phyloP scores from a whole-genome alignment of 2,113 vertebrate species.

The Rana temporaria region DNA sequence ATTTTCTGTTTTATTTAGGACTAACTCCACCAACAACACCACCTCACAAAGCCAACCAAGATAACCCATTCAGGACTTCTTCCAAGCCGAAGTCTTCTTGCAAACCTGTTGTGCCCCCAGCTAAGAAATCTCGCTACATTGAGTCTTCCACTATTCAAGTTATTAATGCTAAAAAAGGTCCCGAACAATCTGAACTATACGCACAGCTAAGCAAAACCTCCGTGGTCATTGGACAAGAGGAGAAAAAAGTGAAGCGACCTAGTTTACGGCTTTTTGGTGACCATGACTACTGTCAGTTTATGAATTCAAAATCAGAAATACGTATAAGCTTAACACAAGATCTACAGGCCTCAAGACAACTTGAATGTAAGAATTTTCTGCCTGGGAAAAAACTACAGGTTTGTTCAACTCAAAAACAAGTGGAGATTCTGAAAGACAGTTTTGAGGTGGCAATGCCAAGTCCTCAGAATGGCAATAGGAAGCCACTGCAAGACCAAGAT shows the following conservation, averaged over 20 bases:
- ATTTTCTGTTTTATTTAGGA: slow-evolving; percentile 73
- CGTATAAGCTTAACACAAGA: slow-evolving; percentile 80
- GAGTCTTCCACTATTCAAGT: slow-evolving; percentile 82
- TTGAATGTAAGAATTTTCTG: slow-evolving; percentile 87
- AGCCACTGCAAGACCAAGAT: slow-evolving; percentile 93
- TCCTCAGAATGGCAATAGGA: slow-evolving; percentile 79
- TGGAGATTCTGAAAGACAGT: slow-evolving; percentile 77
- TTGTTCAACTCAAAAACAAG: slow-evolving; percentile 75
- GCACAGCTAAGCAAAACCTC: slow-evolving; percentile 93
- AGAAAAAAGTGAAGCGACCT: slow-evolving; percentile 84
- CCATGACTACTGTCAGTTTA: slow-evolving; percentile 97
- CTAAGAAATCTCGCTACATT: slow-evolving; percentile 89
- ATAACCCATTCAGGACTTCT: slow-evolving; percentile 97
- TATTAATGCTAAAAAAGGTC: slow-evolving; percentile 83
- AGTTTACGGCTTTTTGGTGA: slow-evolving; percentile 89
- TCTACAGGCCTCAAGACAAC: slow-evolving; percentile 83
- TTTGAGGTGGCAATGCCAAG: slow-evolving; percentile 72
- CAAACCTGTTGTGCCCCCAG: slow-evolving; percentile 86
- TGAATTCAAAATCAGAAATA: slow-evolving; percentile 84
- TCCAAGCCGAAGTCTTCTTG: slow-evolving; percentile 95
- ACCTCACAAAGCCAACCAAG: slow-evolving; percentile 99
- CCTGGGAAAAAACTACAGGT: slow-evolving; percentile 80
- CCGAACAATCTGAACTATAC: slow-evolving; percentile 92
- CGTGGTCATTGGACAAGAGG: slow-evolving; percentile 80
- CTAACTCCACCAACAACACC: slow-evolving; percentile 99